Evolutionary conservation across 2,888 invertebrate genomes (phyloP).

Genomic region (Poecilobothrus nobilitatus): DNA sequence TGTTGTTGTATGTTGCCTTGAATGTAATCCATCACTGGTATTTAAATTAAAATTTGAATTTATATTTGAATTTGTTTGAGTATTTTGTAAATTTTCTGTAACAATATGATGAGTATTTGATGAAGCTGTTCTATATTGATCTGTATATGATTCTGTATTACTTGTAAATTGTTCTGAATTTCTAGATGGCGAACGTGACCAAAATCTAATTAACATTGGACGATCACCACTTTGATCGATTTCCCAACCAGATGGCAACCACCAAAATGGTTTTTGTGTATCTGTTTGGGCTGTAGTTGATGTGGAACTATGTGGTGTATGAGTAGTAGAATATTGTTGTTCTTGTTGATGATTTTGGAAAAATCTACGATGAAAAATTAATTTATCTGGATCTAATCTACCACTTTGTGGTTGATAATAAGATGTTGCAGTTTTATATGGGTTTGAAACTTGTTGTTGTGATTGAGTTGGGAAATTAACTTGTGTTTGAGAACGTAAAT

Average conservation of each 20-base stretch:
- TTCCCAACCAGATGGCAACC: slow-evolving; percentile 40
- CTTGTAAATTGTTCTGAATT: not conserved
- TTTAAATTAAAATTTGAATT: not conserved
- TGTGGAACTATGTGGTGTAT: not conserved
- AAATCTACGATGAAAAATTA: slow-evolving; percentile 8
- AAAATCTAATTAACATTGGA: slow-evolving; percentile 37
- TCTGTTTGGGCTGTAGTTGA: slow-evolving; percentile 16
- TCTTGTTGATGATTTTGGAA: slow-evolving; percentile 4
- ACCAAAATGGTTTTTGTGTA: slow-evolving; percentile 36
- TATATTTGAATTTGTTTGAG: not conserved
- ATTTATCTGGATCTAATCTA: slow-evolving; percentile 7
- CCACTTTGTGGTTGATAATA: slow-evolving; percentile 2
- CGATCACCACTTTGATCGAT: slow-evolving; percentile 32
- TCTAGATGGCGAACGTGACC: slow-evolving; percentile 28
- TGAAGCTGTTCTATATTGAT: not conserved
- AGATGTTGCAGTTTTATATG: not conserved
- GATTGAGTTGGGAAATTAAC: slow-evolving; percentile 20
- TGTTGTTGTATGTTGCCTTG: slow-evolving; percentile 9
- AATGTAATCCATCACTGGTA: slow-evolving; percentile 2
- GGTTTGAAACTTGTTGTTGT: slow-evolving; percentile 5
- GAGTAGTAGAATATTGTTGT: not conserved
- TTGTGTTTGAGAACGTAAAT: slow-evolving; percentile 11
- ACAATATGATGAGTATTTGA: not conserved
- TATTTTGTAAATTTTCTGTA: not conserved
- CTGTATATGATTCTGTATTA: not conserved